Percentiles rank a stretch among this genome's conserved stretches.
Conservation (phyloP, 2,888 invertebrate genomes). For the Asteroscopus sphinx region DNA sequence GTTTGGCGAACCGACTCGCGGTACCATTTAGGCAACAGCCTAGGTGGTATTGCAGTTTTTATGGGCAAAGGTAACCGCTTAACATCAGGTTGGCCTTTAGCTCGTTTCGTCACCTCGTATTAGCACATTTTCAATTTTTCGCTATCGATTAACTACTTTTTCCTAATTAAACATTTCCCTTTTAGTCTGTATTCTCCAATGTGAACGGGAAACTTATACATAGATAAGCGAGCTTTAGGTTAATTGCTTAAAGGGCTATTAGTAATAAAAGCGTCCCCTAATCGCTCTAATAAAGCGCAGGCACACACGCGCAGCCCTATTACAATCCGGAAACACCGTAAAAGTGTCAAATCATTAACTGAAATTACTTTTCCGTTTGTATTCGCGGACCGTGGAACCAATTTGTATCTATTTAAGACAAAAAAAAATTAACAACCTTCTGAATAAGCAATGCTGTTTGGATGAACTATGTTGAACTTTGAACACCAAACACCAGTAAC, state of each 20-base stretch:
- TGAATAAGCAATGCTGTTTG: too few relatives aligned
- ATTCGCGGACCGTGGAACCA: slow-evolving; percentile 52
- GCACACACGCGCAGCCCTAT: slow-evolving; percentile 66
- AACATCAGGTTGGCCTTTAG: too few relatives aligned
- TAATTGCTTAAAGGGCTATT: slow-evolving; percentile 76
- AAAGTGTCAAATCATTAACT: slow-evolving; percentile 82
- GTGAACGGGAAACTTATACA: slow-evolving; percentile 32
- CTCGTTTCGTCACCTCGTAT: too few relatives aligned
- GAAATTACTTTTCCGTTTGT: slow-evolving; percentile 75
- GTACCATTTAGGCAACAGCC: too few relatives aligned
- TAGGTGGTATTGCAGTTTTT: too few relatives aligned
- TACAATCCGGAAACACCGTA: slow-evolving; percentile 72
- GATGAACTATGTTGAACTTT: slow-evolving; percentile 32
- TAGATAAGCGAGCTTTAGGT: slow-evolving; percentile 63
- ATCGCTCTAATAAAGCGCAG: slow-evolving; percentile 75
- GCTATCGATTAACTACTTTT: slow-evolving; percentile 42
- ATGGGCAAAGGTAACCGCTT: too few relatives aligned
- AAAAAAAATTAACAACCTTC: slow-evolving; percentile 23
- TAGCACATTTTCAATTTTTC: slow-evolving; percentile 35
- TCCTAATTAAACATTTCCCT: slow-evolving; percentile 49
- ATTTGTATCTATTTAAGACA: slow-evolving; percentile 32
- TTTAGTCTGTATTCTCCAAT: slow-evolving; percentile 34
- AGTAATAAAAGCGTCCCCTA: slow-evolving; percentile 77
- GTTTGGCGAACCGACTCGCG: too few relatives aligned
- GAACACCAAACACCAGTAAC: background rate